Evolutionary conservation across 2,888 invertebrate species (phyloP), one percentile per base, ranked within the genome.

Genomic region (Agonopterix arenella): DNA sequence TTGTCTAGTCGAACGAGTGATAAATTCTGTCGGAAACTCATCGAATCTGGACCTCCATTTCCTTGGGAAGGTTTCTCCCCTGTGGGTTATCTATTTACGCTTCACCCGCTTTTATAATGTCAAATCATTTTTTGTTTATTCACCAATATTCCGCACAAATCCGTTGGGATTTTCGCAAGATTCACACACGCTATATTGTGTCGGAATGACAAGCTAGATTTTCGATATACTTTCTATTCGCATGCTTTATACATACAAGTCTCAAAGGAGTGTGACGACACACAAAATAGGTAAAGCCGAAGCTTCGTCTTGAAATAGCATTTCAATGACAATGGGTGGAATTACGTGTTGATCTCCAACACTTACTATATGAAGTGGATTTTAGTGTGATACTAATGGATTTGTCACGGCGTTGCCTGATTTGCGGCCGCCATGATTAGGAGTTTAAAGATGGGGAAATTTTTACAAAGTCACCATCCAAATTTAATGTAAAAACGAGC

Each of bases 41-140:
- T 49, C 48, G 52, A 52, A 49, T 52, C 46, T 49, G 49, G 41
- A 52, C 49, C 46, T 49, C 1, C 41, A 47, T 40, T 49, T 40
- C 37, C 36, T 40, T 16, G 46, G 11, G 38, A 11, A 36, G 41
- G 48, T 45, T 37, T 44, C 37, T 52, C 52, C 49, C 52, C 11
- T 36, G 52, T 36, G 52, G 41, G 52, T 52, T 52, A 52, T 52
- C 47, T 52, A 49, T 52, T 52, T 52, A 52, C 52, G 52, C 49
- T 28, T 49, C 47, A 51, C 47, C 49, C 47, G 47, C 47, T 49
- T 49, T 46, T 41, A 44, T 52, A 49, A 52, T 46, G 49, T 49
- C 13, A 11, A 49, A 10, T 40, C 13, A 38, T 52, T 49, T 51
- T 52, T 52, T 52, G 47, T 52, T 52, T 52, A 52, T 52, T 49